phyloP scores from a whole-genome alignment of 2,888 invertebrate genomes.

The Andrena hattorfiana region DNA sequence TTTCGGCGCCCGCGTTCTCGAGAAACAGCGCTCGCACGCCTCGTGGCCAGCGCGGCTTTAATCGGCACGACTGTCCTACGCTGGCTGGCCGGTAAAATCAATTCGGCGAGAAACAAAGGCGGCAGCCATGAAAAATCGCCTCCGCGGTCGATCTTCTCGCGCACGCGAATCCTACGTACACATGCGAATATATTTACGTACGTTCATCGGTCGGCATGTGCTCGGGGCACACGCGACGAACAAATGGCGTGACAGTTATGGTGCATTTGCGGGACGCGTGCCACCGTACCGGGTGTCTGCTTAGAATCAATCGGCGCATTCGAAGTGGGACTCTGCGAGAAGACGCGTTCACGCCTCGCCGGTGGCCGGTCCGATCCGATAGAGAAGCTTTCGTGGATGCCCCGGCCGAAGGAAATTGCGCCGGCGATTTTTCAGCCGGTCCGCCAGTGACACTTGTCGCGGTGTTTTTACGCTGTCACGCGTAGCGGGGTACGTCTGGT shows the following conservation, averaged over 20 bases:
- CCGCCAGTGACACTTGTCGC: neutral
- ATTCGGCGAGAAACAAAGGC: conserved; percentile 65
- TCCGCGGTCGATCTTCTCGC: conserved; percentile 52
- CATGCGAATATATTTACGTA: conserved; percentile 34
- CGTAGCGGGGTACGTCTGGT: neutral
- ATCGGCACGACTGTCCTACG: conserved; percentile 35
- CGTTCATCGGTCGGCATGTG: conserved; percentile 43
- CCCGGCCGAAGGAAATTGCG: neutral
- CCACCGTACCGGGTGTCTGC: conserved; percentile 68
- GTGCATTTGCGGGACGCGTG: conserved; percentile 71
- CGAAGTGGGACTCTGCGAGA: conserved; percentile 12
- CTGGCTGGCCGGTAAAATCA: conserved; percentile 72
- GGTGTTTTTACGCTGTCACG: conserved; percentile 11
- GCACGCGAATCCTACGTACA: conserved; percentile 58
- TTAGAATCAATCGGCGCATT: conserved; percentile 61
- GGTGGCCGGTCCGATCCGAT: conserved; percentile 1
- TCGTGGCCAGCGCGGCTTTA: conserved; percentile 7
- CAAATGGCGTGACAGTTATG: conserved; percentile 72
- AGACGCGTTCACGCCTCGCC: conserved; percentile 9
- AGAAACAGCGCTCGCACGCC: conserved; percentile 16
- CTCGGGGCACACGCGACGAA: conserved; percentile 61
- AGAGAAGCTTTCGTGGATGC: neutral
- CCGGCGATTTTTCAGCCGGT: neutral
- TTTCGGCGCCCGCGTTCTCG: conserved; percentile 54
- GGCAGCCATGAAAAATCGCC: conserved; percentile 70